Base-by-base conservation (phyloP, 2,797 vertebrate genomes). In the Perodicticus potto region DNA sequence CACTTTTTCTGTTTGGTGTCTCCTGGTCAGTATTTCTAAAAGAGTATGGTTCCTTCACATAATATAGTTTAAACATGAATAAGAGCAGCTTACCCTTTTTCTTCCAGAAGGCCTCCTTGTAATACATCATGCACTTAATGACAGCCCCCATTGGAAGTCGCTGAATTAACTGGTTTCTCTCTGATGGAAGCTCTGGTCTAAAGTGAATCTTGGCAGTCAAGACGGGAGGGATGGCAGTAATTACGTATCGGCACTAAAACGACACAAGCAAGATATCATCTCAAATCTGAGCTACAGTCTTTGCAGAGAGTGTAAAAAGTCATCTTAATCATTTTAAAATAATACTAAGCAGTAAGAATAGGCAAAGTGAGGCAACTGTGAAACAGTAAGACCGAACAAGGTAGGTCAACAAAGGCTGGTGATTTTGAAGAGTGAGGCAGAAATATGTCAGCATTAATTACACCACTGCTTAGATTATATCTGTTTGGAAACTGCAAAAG, bases 41-140 rank as follows among this genome's bases (percentile, higher is more conserved):
- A 84, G 8, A 90, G 43, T 65, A 4, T 20, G 14, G 23, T 94
- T 93, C n/a, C 55, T 94, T 90, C 16, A 93, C 12, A 55, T 86
- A 91, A 78, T 37, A 40, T 2, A 86, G 67, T 61, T 93, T 82
- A 92, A 94, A 87, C 6, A 91, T 43, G 53, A 95, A 61, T 78
- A 90, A 92, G 49, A 94, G n/a, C 23, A 93, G 84, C 98, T 10
- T 98, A 99, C 99, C 98, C 73, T 98, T 98, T 94, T 96, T 99
- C 90, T 95, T 98, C 99, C 99, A 99, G 97, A 99, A 99, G 73
- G 99, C 97, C 91, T 98, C 98, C 88, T 95, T 98, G 97, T 99
- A 99, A 98, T 99, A 99, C 97, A 99, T 96, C 98, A 99, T 99
- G 95, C 98, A 98, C 92, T 99, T 99, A 96, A 99, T 99, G 94